These are phyloP conservation scores for Trichomalopsis sarcophagae DNA, from an alignment of 1,140 invertebrate genomes.

Conservation along the genomic window DNA sequence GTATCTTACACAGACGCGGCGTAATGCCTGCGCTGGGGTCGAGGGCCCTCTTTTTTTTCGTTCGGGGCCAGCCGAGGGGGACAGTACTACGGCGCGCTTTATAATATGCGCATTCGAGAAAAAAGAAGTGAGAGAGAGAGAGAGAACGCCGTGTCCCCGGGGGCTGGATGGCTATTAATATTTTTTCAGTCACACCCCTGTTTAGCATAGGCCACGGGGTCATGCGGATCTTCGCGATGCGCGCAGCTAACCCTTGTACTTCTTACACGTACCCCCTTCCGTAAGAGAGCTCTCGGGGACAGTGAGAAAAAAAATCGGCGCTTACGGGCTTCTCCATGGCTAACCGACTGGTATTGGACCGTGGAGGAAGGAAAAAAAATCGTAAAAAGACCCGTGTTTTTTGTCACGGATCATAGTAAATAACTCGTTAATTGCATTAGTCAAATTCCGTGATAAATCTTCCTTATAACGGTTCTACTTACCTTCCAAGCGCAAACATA, in stretches of 20 bases:
- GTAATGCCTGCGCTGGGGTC: constrained; percentile 56
- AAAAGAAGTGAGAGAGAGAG: constrained; percentile 55
- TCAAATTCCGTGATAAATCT: constrained; percentile 10
- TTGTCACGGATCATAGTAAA: constrained; percentile 26
- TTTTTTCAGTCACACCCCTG: constrained; percentile 68
- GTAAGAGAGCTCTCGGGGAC: background rate
- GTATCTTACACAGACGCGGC: constrained; percentile 67
- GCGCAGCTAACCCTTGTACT: constrained; percentile 16
- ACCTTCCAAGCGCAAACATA: background rate
- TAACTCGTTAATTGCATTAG: constrained; percentile 36
- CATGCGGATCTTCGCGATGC: constrained; percentile 38
- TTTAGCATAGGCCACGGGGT: constrained; percentile 68
- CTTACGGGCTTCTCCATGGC: background rate
- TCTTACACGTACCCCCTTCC: constrained; percentile 27
- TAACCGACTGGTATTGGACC: constrained; percentile 18
- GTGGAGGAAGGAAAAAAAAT: constrained; percentile 6
- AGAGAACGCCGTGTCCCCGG: constrained; percentile 45
- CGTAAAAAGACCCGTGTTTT: background rate
- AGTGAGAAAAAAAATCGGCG: constrained; percentile 23
- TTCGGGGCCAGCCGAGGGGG: constrained; percentile 39
- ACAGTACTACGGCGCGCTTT: constrained; percentile 35
- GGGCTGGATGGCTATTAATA: constrained; percentile 73
- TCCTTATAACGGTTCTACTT: background rate
- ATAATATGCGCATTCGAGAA: constrained; percentile 43
- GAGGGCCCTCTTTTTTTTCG: constrained; percentile 29